These are phyloP conservation scores for Lucilia sericata DNA, from an alignment of 1,140 invertebrate species.

Conservation along the genomic window DNA sequence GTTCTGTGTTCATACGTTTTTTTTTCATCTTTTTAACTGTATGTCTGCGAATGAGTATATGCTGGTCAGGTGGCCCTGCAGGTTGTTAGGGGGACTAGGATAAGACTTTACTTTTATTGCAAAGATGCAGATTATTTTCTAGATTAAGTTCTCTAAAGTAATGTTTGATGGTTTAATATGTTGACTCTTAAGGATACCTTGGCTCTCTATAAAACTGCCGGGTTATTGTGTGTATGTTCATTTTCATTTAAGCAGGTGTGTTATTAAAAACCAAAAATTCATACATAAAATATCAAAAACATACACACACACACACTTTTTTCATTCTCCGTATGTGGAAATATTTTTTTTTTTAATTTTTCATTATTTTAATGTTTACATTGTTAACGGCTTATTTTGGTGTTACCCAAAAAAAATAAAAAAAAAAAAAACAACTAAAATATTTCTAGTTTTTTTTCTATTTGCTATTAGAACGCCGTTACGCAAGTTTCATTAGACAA, in stretches of 20 bases:
- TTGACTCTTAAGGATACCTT: too few relatives aligned
- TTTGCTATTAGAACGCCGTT: neutral
- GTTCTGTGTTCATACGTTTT: neutral
- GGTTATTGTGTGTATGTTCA: too few relatives aligned
- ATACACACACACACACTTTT: too few relatives aligned
- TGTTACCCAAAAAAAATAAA: neutral
- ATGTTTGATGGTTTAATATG: too few relatives aligned
- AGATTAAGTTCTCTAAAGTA: too few relatives aligned
- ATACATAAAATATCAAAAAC: neutral
- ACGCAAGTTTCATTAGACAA: constrained; percentile 4
- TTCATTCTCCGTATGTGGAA: neutral
- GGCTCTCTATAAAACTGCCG: too few relatives aligned
- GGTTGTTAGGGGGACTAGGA: too few relatives aligned
- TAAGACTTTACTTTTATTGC: too few relatives aligned
- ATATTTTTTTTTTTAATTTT: neutral
- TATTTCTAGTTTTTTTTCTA: neutral
- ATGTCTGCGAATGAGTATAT: neutral
- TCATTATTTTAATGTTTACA: neutral
- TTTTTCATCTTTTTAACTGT: neutral
- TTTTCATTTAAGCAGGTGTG: neutral
- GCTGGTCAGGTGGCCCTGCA: neutral
- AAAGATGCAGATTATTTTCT: too few relatives aligned
- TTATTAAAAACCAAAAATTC: neutral
- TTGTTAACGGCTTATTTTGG: constrained; percentile 10
- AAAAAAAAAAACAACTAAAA: neutral